phyloP scores from a whole-genome alignment of 2,888 invertebrate species.

The Ormyrus labotus region DNA sequence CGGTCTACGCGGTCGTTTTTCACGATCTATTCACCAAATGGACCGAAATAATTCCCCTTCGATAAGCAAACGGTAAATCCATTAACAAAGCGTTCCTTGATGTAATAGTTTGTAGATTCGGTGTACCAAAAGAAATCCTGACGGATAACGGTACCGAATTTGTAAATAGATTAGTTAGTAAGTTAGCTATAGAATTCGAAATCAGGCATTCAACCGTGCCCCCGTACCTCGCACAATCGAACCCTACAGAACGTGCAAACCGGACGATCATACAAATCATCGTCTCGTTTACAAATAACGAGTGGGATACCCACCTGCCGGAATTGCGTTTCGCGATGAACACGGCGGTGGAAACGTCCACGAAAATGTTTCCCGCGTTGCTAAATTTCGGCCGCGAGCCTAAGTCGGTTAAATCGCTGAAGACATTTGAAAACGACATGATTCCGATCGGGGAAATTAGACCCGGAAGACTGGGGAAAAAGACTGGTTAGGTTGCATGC shows the following conservation, averaged over 20 bases:
- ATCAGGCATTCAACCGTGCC: conserved; percentile 30
- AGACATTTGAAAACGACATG: too few species aligned
- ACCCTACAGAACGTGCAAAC: conserved; percentile 53
- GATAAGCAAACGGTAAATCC: background rate
- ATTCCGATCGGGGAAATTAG: too few species aligned
- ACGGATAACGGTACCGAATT: conserved; percentile 46
- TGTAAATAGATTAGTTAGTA: conserved; percentile 18
- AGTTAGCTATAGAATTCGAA: background rate
- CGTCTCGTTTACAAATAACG: background rate
- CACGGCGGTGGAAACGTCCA: too few species aligned
- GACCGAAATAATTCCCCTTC: background rate
- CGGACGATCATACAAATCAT: conserved; percentile 58
- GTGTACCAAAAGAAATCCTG: conserved; percentile 6
- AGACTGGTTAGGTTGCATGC: too few species aligned
- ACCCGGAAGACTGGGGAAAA: too few species aligned
- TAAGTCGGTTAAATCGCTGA: too few species aligned
- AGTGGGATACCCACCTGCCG: background rate
- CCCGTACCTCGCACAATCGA: conserved; percentile 50
- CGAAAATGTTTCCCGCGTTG: too few species aligned
- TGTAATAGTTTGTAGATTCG: background rate
- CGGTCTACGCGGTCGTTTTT: too few species aligned
- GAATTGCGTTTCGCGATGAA: too few species aligned
- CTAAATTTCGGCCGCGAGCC: too few species aligned
- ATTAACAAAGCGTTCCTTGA: too few species aligned
- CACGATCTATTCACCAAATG: conserved; percentile 4